These are phyloP conservation scores for Stomorhina lunata DNA, from an alignment of 2,888 invertebrate genomes.

Conservation along the genomic window DNA sequence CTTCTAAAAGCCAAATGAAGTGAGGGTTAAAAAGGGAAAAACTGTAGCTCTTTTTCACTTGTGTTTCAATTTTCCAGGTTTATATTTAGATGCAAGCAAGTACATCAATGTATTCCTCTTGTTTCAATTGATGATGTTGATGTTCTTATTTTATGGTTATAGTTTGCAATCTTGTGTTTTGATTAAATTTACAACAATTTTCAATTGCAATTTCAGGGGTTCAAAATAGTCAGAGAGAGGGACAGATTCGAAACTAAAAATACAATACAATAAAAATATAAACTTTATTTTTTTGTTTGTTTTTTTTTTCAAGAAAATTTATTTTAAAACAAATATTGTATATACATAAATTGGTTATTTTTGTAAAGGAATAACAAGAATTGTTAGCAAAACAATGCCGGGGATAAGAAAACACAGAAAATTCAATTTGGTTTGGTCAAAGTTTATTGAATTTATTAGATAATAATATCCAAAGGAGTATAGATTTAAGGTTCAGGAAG, in stretches of 20 bases:
- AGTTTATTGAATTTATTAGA: slow-evolving; percentile 62
- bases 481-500: too few species aligned
- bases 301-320: slow-evolving; percentile 2
- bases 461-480: slow-evolving; percentile 42
- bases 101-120: slow-evolving; percentile 1
- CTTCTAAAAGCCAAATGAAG: not conserved
- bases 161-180: slow-evolving; percentile 59
- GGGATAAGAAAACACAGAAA: slow-evolving; percentile 27
- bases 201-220: slow-evolving; percentile 50
- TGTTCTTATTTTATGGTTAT: slow-evolving; percentile 50
- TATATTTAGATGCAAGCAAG: too few species aligned
- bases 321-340: slow-evolving; percentile 9
- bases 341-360: not conserved
- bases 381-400: not conserved
- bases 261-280: slow-evolving; percentile 5
- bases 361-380: not conserved
- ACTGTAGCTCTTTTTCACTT: not conserved
- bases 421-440: slow-evolving; percentile 58
- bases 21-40: not conserved
- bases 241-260: not conserved
- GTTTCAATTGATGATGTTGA: slow-evolving; percentile 38
- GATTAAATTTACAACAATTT: slow-evolving; percentile 63
- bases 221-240: too few species aligned
- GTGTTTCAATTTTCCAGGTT: slow-evolving; percentile 34
- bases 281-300: not conserved